Base-by-base conservation (phyloP, 1,140 invertebrate species). In the Catajapyx aquilonaris region DNA sequence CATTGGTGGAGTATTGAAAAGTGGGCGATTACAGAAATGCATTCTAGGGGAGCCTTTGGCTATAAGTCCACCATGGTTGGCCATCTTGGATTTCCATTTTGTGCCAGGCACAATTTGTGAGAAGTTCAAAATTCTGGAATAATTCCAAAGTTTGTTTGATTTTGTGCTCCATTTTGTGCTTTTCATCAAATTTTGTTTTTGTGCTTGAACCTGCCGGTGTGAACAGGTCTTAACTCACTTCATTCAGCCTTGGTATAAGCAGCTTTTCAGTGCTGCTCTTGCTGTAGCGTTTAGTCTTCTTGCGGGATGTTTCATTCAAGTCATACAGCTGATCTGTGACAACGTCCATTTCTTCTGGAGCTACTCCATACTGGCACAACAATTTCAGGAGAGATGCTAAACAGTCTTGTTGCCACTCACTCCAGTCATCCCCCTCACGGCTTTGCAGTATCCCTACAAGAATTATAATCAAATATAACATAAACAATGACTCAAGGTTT, bases 321-420 rank as follows among this genome's bases (percentile, higher is more conserved):
- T 54, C 54, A 42, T 44, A 50, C 18, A 51, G 43, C 42, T 54
- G 52, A 39, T 51, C 50, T 21, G 43, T 43, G 4, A 44, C 49
- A 31, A 43, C 46, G 35, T 49, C 53, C 20, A 46, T 39, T 45
- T 51, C 44, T 34, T 45, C 41, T 31, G 19, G 32, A 4, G 47
- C 52, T 3, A 87, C 76, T 1, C 86, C 84, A 31, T 91, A 69
- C 40, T 85, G 73, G 55, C 76, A 90, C 15, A 93, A 55, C 38
- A 86, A 62, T 46, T 84, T 80, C 11, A 93, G 51, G 9, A 94
- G 54, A 46, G 79, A 76, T 1, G 85, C 83, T 7, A 93, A 59
- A 53, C 86, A 91, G 50, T 94, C 88, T 56, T 91, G 86, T 37
- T 85, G 76, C 88, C 88, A 93, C 59, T 93, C 80, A 45, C 73